Evolutionary conservation across 2,888 invertebrate genomes (phyloP), one percentile per base, ranked within the genome.

Genomic region (Cepaea hortensis): DNA sequence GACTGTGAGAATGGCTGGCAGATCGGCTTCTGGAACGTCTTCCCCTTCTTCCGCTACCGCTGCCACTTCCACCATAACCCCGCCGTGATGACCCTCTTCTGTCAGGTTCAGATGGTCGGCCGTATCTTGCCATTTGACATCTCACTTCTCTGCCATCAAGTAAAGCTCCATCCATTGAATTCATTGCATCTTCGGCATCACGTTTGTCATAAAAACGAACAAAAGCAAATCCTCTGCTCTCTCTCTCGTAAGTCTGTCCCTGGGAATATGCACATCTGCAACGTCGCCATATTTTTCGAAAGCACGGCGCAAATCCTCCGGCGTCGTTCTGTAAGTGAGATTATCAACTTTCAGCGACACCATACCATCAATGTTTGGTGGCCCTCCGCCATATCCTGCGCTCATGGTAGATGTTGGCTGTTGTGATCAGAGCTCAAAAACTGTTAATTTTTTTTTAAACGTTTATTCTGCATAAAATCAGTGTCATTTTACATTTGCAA

Each of bases 191-290:
- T 95, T 99, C 99, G 20, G 99, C 99, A 95, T 99, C 99, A 79
- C 98, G 96, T 93, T 98, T 98, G 93, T 99, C 98, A 94, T 97
- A 98, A 88, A 91, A 94, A 62, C 94, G 90, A 89, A 99, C 99
- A 95, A 99, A 99, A 55, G 99, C 99, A 94, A 99, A 99, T 86
- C 99, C 99, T 92, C 99, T 96, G 93, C 98, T 98, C 95, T 99
- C 95, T 99, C 99, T 90, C 98, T 96, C n/a, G 98, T 98, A 94
- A 96, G 96, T 87, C 98, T 96, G 95, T 99, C 99, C 91, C 98
- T 96, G 23, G 99, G 99, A 94, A 99, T 99, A 95, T 99, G 99
- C 94, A 99, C 98, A 95, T 99, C 99, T 81, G 99, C 99, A 88
- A 99, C 98, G 95, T 99, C 99, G 81, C 99, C 99, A 95, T 98